Evolutionary conservation across 2,888 invertebrate species (phyloP).

Genomic region (Unio pictorum): DNA sequence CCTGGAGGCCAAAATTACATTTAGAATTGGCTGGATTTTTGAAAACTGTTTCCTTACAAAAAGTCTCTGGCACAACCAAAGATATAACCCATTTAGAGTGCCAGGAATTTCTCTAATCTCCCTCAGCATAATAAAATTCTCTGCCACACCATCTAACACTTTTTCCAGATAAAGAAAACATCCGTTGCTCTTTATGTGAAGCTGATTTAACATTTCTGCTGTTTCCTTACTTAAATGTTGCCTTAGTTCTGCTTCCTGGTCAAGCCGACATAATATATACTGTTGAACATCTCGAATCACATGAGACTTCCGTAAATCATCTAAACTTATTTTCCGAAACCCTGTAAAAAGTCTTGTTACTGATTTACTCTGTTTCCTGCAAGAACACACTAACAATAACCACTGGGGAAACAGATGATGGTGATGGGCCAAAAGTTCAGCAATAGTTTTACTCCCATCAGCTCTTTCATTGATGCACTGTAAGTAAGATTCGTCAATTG

Average conservation of each 20-base stretch:
- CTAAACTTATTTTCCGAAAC: constrained; percentile 91
- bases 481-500: constrained; percentile 83
- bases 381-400: constrained; percentile 91
- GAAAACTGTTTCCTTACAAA: constrained; percentile 89
- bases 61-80: constrained; percentile 94
- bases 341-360: constrained; percentile 81
- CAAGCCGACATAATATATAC: constrained; percentile 88
- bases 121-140: constrained; percentile 91
- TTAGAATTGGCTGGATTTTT: constrained; percentile 81
- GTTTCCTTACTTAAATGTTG: constrained; percentile 92
- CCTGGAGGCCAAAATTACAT: constrained; percentile 86
- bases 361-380: constrained; percentile 83
- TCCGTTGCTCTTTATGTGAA: constrained; percentile 96
- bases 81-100: constrained; percentile 92
- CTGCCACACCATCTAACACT: constrained; percentile 87
- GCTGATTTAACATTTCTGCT: constrained; percentile 93
- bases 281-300: constrained; percentile 96
- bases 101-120: constrained; percentile 94
- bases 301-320: constrained; percentile 85
- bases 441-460: constrained; percentile 67
- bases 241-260: constrained; percentile 88
- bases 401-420: constrained; percentile 94
- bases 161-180: constrained; percentile 71
- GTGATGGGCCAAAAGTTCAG: constrained; percentile 87
- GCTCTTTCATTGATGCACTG: constrained; percentile 54